A percentile compares a stretch with the other conserved stretches of the same genome.
Evolutionary conservation across 2,888 invertebrate genomes (phyloP).

Genomic region (Polyommatus icarus): DNA sequence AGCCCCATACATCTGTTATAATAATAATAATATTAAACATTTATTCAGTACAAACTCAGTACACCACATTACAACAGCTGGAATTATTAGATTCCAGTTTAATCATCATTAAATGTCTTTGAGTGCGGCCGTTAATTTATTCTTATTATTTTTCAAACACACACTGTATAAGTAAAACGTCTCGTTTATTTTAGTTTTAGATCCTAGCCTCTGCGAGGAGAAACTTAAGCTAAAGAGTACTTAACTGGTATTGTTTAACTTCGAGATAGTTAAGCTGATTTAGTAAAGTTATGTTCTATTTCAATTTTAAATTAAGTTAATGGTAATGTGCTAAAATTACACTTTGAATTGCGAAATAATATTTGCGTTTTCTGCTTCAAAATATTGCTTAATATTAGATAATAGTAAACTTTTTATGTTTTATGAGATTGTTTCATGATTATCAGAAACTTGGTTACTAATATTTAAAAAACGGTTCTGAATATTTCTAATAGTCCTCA

Average conservation of each 20-base stretch:
- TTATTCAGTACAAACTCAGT: no score
- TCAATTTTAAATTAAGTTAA: conserved; percentile 8
- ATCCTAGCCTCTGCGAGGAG: not conserved
- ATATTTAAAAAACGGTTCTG: no score
- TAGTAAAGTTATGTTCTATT: conserved; percentile 2
- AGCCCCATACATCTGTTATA: not conserved
- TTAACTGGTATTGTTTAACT: conserved; percentile 14
- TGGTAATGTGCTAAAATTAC: not conserved
- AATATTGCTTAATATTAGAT: not conserved
- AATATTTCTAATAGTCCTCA: no score
- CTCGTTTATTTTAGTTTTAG: not conserved
- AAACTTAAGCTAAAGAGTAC: conserved; percentile 8
- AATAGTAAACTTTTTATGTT: no score
- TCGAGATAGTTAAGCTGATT: not conserved
- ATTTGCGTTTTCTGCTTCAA: not conserved
- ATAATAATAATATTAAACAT: no score
- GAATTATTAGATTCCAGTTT: not conserved
- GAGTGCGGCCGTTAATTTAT: not conserved
- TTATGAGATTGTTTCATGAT: no score
- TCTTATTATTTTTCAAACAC: not conserved
- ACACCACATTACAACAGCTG: no score
- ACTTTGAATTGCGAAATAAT: conserved; percentile 4
- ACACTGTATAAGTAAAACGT: not conserved
- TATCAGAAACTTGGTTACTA: no score
- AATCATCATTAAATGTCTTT: no score